These are phyloP conservation scores for Caenorhabditis drosophilae DNA, from an alignment of 2,888 invertebrate genomes.

Conservation along the genomic window DNA sequence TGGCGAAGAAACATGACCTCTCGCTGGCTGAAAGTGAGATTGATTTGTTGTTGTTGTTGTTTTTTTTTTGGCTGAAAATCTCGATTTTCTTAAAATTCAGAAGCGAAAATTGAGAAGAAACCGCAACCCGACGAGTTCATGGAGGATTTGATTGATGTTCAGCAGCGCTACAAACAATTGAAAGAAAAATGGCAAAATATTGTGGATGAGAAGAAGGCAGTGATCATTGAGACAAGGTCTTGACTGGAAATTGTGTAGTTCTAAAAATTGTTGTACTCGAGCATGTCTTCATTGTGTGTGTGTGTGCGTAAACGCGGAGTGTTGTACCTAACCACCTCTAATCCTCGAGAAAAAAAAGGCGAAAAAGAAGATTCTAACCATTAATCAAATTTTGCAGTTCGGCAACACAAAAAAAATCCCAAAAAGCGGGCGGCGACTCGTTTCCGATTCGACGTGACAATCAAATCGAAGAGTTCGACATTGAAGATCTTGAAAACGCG, in stretches of 20 bases:
- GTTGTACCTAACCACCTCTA: background rate
- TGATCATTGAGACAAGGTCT: conserved; percentile 13
- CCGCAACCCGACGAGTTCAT: background rate
- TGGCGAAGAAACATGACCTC: no score
- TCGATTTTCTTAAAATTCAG: background rate
- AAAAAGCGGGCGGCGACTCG: no score
- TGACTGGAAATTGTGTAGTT: background rate
- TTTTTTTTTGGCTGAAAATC: background rate
- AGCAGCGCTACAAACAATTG: conserved; percentile 23
- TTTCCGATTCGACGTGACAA: no score
- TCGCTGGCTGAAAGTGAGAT: no score
- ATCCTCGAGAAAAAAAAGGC: background rate
- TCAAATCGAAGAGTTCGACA: no score
- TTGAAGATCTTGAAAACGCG: no score
- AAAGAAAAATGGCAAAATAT: conserved; percentile 32
- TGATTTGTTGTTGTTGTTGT: no score
- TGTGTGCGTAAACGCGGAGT: no score
- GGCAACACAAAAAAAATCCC: no score
- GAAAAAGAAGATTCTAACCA: no score
- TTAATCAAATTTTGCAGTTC: no score
- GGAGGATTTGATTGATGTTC: conserved; percentile 39
- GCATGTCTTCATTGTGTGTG: conserved; percentile 6
- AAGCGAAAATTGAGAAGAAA: background rate
- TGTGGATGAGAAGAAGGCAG: conserved; percentile 20
- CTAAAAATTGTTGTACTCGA: background rate